Evolutionary conservation across 2,797 vertebrate species (phyloP).

Genomic region (Xerus rutilus): DNA sequence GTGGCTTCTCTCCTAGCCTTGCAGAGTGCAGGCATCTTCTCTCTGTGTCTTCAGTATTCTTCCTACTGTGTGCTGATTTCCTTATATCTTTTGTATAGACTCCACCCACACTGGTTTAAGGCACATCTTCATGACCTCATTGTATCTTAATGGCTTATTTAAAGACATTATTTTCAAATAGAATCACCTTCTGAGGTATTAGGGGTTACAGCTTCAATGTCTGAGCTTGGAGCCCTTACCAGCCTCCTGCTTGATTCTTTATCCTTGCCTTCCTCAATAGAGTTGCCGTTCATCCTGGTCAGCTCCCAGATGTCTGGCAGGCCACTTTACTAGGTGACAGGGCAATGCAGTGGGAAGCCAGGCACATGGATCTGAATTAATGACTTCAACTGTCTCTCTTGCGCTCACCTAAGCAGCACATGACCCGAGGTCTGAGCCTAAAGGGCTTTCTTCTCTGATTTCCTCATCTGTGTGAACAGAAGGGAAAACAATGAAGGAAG

Average conservation of each 20-base stretch:
- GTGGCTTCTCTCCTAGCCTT: background rate
- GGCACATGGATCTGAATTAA: background rate
- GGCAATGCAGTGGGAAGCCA: background rate
- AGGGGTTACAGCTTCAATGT: background rate
- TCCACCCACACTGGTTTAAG: background rate
- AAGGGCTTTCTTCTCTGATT: background rate
- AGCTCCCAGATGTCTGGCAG: background rate
- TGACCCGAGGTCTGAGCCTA: background rate
- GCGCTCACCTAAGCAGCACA: background rate
- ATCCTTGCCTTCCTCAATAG: background rate
- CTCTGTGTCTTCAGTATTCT: background rate
- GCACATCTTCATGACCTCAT: background rate
- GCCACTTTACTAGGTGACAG: background rate
- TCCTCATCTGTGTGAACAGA: background rate
- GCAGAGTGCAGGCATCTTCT: background rate
- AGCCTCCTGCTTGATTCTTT: background rate
- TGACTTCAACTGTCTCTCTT: background rate
- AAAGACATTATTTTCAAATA: background rate
- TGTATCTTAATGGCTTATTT: background rate
- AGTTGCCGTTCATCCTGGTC: background rate
- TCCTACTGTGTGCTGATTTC: background rate
- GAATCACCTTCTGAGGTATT: background rate
- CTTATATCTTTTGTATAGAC: background rate
- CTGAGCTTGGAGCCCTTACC: background rate
- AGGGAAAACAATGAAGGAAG: background rate